Evolutionary conservation across 2,888 invertebrate genomes (phyloP), one percentile per base, ranked within the genome.

Genomic region (Digitonthophagus gazella): DNA sequence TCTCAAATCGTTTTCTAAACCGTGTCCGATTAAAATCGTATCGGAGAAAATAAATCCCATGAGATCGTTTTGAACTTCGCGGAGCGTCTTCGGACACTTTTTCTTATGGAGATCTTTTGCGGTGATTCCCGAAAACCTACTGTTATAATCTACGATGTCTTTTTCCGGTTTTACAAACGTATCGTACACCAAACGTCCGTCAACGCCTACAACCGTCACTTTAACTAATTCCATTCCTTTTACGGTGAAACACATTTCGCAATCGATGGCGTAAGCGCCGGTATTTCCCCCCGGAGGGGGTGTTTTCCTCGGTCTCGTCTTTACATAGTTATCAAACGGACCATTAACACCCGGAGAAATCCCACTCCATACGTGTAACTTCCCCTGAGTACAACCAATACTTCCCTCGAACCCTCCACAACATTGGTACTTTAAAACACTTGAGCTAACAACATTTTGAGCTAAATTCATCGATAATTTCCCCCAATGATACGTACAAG

Each of bases 231-330:
- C 97, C 64, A 93, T 84, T 0, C 98, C 98, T 15, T 86, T 85
- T 0, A 90, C 90, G 2, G 97, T 97, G 81, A 92, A 97, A 76
- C 95, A 94, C 98, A 98, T 98, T 84, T 99, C 98, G 81, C 98
- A 97, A 83, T 99, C 99, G 18, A 98, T 80, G 0, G 95, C 93
- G 81, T 91, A 96, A 1, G 93, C 89, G 0, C 81, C 82, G 68
- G 88, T 87, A 28, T 83, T 80, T 0, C 81, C 82, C 67, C 88
- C 87, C 20, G 84, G 83, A 4, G 86, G 84, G 11, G 71, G 72
- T 2, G 73, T 75, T 58, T 76, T 79, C 0, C 78, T 72, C 0
- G 82, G 81, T 15, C 79, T 76, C 1, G 91, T 91, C 64, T 86
- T 83, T 0, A 89, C 88, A 78, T 87, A 93, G 19, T 89, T 90